phyloP scores from a whole-genome alignment of 1,140 invertebrate species.

The Copidosoma floridanum region DNA sequence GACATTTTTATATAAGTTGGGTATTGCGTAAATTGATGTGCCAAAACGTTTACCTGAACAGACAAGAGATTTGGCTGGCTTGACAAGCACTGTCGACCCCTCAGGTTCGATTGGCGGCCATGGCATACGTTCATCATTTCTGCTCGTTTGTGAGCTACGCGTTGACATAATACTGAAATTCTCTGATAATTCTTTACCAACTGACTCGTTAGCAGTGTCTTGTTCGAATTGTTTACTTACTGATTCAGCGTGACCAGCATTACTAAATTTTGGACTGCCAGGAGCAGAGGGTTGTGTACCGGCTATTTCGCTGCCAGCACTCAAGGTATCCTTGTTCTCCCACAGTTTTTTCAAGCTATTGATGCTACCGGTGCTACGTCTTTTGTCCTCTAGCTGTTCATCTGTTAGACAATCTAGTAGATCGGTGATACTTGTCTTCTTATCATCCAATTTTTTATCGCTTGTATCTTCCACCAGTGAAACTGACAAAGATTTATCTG shows the following conservation, averaged over 20 bases:
- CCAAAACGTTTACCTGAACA: constrained; percentile 52
- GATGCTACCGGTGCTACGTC: constrained; percentile 90
- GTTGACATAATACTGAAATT: constrained; percentile 51
- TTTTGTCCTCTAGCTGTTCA: constrained; percentile 78
- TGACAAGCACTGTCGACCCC: constrained; percentile 69
- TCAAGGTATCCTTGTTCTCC: constrained; percentile 71
- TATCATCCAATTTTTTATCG: constrained; percentile 32
- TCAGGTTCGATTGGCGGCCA: constrained; percentile 59
- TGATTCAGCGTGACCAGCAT: constrained; percentile 17
- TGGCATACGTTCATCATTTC: constrained; percentile 60
- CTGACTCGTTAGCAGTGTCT: constrained; percentile 40
- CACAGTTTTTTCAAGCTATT: constrained; percentile 89
- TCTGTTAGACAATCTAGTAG: constrained; percentile 49
- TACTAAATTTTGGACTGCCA: constrained; percentile 65
- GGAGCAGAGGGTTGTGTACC: constrained; percentile 37
- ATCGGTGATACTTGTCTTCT: constrained; percentile 39
- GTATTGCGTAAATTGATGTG: constrained; percentile 61
- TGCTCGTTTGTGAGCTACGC: constrained; percentile 49
- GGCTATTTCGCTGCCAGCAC: constrained; percentile 44
- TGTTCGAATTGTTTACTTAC: too few species aligned
- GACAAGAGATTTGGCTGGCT: constrained; percentile 57
- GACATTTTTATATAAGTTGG: constrained; percentile 49
- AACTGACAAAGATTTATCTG: constrained; percentile 54
- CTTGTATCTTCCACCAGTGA: constrained; percentile 52
- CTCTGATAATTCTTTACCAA: constrained; percentile 57